Evolutionary conservation across 2,888 invertebrate genomes (phyloP).

Genomic region (Lasioglossum pauxillum): DNA sequence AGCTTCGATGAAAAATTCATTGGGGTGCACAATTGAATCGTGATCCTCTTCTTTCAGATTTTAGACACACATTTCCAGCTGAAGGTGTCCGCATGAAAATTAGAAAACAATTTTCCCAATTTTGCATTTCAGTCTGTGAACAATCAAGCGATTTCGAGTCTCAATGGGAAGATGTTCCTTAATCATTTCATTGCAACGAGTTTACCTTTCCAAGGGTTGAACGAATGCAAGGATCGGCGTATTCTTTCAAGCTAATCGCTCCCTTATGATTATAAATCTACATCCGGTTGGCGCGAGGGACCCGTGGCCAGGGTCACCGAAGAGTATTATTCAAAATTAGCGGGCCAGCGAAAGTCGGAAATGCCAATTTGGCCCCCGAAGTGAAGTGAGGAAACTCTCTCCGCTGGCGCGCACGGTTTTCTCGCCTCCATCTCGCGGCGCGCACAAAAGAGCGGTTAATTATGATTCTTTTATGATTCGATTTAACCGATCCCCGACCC

Average conservation of each 20-base stretch:
- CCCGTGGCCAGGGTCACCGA: slow-evolving; percentile 39
- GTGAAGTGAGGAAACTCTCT: slow-evolving; percentile 35
- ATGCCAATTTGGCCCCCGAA: slow-evolving; percentile 72
- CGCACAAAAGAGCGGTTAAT: slow-evolving; percentile 83
- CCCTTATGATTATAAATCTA: slow-evolving; percentile 60
- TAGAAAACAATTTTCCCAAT: neutral
- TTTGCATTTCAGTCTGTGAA: neutral
- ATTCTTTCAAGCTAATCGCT: slow-evolving; percentile 25
- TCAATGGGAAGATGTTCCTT: neutral
- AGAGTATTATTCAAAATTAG: slow-evolving; percentile 77
- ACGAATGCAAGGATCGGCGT: neutral
- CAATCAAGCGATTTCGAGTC: neutral
- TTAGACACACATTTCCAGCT: too few species aligned
- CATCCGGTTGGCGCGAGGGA: slow-evolving; percentile 39
- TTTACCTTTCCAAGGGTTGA: neutral
- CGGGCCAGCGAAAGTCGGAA: slow-evolving; percentile 76
- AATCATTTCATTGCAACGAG: neutral
- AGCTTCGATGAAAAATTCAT: too few species aligned
- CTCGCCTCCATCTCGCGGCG: slow-evolving; percentile 66
- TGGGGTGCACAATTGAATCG: too few species aligned
- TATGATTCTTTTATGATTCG: slow-evolving; percentile 84
- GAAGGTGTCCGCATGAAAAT: neutral
- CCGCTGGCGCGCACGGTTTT: slow-evolving; percentile 50
- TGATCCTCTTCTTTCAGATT: too few species aligned
- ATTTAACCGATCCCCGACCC: slow-evolving; percentile 79